phyloP scores from a whole-genome alignment of 2,888 invertebrate genomes.

The Macrophya alboannulata region DNA sequence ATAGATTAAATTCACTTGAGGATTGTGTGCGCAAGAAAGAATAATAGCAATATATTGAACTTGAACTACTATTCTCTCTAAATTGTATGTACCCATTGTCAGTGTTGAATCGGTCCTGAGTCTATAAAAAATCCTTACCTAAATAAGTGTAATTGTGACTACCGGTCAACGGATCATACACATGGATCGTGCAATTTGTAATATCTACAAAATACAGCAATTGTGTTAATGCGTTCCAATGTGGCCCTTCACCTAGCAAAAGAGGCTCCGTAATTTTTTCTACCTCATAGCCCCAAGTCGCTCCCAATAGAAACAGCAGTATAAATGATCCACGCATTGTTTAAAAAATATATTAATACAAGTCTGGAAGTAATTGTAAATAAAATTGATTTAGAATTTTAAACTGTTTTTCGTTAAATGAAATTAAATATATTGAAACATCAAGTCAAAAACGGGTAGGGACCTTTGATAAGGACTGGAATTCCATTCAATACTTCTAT shows the following conservation, averaged over 20 bases:
- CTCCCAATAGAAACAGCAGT: background rate
- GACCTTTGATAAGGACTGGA: too few relatives aligned
- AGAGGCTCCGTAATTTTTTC: slow-evolving; percentile 81
- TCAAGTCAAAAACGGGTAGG: background rate
- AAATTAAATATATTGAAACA: background rate
- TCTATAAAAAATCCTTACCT: slow-evolving; percentile 75
- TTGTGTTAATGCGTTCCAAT: slow-evolving; percentile 85
- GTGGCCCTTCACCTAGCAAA: slow-evolving; percentile 87
- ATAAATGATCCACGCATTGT: slow-evolving; percentile 30
- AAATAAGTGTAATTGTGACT: slow-evolving; percentile 81
- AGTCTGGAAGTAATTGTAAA: background rate
- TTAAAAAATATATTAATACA: background rate
- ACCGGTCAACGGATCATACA: slow-evolving; percentile 81
- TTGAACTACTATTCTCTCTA: background rate
- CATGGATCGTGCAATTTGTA: slow-evolving; percentile 81
- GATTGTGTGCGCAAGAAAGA: background rate
- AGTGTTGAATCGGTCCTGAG: background rate
- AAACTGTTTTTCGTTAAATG: background rate
- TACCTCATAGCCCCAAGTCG: slow-evolving; percentile 66
- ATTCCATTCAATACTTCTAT: background rate
- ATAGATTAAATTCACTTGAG: slow-evolving; percentile 5
- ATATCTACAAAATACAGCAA: slow-evolving; percentile 87
- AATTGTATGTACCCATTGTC: background rate
- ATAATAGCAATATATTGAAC: background rate
- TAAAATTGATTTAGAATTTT: background rate